Evolutionary conservation across 1,140 invertebrate genomes (phyloP).

Genomic region (Drosophila nebulosa): DNA sequence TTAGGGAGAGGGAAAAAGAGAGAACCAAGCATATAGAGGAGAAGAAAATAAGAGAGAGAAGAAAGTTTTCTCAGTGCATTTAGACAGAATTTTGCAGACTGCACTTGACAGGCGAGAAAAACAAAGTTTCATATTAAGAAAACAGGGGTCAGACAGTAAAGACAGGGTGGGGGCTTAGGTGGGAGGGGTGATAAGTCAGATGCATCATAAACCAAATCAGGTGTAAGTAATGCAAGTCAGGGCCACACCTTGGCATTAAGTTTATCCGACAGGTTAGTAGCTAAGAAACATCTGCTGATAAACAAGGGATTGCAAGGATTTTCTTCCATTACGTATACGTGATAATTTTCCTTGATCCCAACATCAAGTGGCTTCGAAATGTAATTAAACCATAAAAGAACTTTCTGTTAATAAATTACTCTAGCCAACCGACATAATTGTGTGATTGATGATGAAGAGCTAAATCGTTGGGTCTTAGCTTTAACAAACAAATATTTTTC

Average conservation of each 20-base stretch:
- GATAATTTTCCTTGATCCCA: conserved; percentile 13
- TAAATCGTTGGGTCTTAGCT: neutral
- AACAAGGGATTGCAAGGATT: conserved; percentile 7
- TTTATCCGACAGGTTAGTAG: conserved; percentile 30
- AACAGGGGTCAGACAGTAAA: conserved; percentile 24
- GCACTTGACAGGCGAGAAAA: conserved; percentile 21
- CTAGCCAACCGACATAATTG: conserved; percentile 17
- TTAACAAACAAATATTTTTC: conserved; percentile 26
- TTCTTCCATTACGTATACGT: conserved; percentile 28
- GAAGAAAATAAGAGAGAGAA: conserved; percentile 27
- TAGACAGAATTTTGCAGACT: conserved; percentile 10
- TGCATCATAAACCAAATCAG: conserved; percentile 55
- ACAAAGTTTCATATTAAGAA: conserved; percentile 53
- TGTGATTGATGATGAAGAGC: conserved; percentile 55
- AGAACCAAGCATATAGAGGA: neutral
- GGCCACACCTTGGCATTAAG: conserved; percentile 47
- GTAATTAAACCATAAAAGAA: conserved; percentile 47
- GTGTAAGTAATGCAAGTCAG: conserved; percentile 36
- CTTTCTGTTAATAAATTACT: conserved; percentile 31
- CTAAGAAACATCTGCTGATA: neutral
- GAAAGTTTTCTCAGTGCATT: conserved; percentile 38
- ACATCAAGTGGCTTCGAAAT: neutral
- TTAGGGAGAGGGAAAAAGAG: neutral
- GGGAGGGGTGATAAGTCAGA: neutral
- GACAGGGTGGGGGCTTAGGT: too few species aligned